phyloP scores from a whole-genome alignment of 2,888 invertebrate species.

The Hypolimnas misippus region DNA sequence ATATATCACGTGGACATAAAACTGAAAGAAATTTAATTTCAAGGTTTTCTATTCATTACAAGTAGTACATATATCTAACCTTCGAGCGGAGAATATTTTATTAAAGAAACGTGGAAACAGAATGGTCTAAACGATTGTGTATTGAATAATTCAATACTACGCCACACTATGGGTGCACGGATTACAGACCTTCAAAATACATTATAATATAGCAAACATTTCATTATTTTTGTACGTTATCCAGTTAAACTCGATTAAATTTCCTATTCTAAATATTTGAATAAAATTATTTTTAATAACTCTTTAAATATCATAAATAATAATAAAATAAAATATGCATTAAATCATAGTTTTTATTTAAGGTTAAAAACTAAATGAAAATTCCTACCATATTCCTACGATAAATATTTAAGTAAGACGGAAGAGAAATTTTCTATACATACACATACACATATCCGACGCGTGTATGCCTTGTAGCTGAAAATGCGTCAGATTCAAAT shows the following conservation, averaged over 20 bases:
- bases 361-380: too few relatives aligned
- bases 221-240: slow-evolving; percentile 25
- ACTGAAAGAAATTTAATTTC: slow-evolving; percentile 21
- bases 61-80: slow-evolving; percentile 43
- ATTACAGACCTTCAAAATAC: slow-evolving; percentile 56
- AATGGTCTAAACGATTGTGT: slow-evolving; percentile 54
- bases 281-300: too few relatives aligned
- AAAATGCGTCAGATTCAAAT: slow-evolving; percentile 47
- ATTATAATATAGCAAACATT: slow-evolving; percentile 51
- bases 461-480: slow-evolving; percentile 13
- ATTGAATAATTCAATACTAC: slow-evolving; percentile 72
- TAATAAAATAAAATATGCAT: too few relatives aligned
- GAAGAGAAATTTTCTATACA: slow-evolving; percentile 6
- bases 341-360: too few relatives aligned
- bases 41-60: slow-evolving; percentile 39
- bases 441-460: slow-evolving; percentile 4
- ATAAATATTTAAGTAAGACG: background rate
- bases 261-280: too few relatives aligned
- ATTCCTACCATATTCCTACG: too few relatives aligned
- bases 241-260: too few relatives aligned
- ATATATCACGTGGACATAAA: too few relatives aligned
- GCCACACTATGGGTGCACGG: slow-evolving; percentile 60
- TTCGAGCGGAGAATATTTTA: slow-evolving; percentile 47
- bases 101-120: slow-evolving; percentile 46
- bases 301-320: background rate